A percentile compares a stretch with the other conserved stretches of the same genome.
Conservation (phyloP, 2,113 vertebrate genomes). For the Sialia sialis region DNA sequence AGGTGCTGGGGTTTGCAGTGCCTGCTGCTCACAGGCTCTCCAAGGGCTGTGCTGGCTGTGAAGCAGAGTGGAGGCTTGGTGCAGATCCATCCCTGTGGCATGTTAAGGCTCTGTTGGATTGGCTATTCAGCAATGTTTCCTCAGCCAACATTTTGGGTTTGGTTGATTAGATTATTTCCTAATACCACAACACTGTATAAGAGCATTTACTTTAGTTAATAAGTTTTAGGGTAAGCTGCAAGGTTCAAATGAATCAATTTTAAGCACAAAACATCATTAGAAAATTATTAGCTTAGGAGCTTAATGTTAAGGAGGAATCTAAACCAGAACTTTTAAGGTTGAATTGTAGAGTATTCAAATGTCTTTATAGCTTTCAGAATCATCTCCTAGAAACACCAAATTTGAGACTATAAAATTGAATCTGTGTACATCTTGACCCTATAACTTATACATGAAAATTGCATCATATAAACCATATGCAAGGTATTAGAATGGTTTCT, state of each 20-base stretch:
- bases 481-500: background rate
- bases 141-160: background rate
- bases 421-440: background rate
- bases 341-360: background rate
- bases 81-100: background rate
- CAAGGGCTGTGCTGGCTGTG: background rate
- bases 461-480: background rate
- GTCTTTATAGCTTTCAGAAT: background rate
- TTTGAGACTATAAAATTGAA: background rate
- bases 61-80: background rate
- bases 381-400: background rate
- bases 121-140: background rate
- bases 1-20: background rate
- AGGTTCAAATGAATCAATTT: background rate
- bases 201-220: background rate
- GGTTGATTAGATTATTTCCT: background rate
- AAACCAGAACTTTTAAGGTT: background rate
- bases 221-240: background rate
- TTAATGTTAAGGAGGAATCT: background rate
- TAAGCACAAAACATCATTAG: background rate
- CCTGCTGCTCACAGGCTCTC: background rate
- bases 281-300: constrained; percentile 2
- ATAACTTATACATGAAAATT: background rate
- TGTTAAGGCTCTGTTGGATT: background rate
- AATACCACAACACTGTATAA: background rate